Evolutionary conservation across 2,888 invertebrate species (phyloP).

Genomic region (Sinelater perroti): DNA sequence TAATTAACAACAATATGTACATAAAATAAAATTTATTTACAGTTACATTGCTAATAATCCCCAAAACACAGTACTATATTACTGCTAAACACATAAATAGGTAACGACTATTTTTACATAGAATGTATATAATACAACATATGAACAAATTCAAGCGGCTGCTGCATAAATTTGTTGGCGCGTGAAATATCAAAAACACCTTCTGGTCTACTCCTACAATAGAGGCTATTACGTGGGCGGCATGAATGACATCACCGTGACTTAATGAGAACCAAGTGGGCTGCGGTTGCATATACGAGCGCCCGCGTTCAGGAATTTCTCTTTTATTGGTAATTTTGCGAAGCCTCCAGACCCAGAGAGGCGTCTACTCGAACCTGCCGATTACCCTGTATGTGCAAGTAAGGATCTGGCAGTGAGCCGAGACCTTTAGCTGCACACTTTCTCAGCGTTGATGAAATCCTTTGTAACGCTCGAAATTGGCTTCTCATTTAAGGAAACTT

Average conservation of each 20-base stretch:
- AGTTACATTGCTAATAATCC: background rate
- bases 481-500: constrained; percentile 9
- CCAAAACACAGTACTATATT: background rate
- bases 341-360: too few species aligned
- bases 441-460: constrained; percentile 37
- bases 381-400: background rate
- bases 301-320: background rate
- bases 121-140: too few species aligned
- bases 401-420: too few species aligned
- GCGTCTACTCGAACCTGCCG: background rate
- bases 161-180: too few species aligned
- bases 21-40: constrained; percentile 10
- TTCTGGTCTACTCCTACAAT: constrained; percentile 11
- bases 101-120: background rate
- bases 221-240: constrained; percentile 24
- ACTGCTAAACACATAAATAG: background rate
- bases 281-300: constrained; percentile 3
- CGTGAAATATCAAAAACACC: constrained; percentile 17
- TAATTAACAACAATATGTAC: too few species aligned
- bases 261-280: constrained; percentile 24
- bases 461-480: constrained; percentile 17
- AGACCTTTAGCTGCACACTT: too few species aligned
- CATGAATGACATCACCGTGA: constrained; percentile 27
- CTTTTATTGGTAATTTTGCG: too few species aligned
- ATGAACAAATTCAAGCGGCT: too few species aligned